Conservation (phyloP, 2,113 vertebrate species). For the Corythornis madagascariensis region DNA sequence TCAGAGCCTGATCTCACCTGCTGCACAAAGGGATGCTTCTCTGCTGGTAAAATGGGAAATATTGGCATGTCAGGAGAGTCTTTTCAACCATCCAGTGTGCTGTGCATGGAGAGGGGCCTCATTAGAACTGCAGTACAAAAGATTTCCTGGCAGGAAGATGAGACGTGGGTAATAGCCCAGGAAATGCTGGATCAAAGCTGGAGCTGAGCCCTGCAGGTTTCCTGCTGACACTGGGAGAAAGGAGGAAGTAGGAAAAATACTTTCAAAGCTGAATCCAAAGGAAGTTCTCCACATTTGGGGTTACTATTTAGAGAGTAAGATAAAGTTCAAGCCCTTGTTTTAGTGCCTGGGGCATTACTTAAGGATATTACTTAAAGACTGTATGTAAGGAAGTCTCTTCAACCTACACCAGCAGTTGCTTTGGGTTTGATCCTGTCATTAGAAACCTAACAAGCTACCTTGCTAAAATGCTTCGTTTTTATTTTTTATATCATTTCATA, state of each 20-base stretch:
- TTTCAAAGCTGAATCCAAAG: not conserved
- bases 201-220: conserved; percentile 14
- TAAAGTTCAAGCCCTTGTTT: not conserved
- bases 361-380: not conserved
- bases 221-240: conserved; percentile 11
- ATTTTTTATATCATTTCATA: not conserved
- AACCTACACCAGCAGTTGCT: not conserved
- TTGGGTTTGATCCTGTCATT: not conserved
- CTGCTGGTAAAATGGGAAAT: not conserved
- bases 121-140: not conserved
- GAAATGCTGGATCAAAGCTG: not conserved
- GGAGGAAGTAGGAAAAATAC: not conserved
- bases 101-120: not conserved
- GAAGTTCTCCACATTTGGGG: not conserved
- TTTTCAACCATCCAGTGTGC: not conserved
- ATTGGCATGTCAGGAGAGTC: not conserved
- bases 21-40: not conserved
- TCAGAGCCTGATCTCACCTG: not conserved
- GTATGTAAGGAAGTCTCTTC: not conserved
- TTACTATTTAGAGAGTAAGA: not conserved
- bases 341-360: not conserved
- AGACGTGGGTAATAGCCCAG: not conserved
- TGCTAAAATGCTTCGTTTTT: not conserved
- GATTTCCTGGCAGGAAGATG: conserved; percentile 20
- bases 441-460: not conserved